These are phyloP conservation scores for Aptenodytes patagonicus DNA, from an alignment of 2,113 vertebrate species.

Conservation along the genomic window DNA sequence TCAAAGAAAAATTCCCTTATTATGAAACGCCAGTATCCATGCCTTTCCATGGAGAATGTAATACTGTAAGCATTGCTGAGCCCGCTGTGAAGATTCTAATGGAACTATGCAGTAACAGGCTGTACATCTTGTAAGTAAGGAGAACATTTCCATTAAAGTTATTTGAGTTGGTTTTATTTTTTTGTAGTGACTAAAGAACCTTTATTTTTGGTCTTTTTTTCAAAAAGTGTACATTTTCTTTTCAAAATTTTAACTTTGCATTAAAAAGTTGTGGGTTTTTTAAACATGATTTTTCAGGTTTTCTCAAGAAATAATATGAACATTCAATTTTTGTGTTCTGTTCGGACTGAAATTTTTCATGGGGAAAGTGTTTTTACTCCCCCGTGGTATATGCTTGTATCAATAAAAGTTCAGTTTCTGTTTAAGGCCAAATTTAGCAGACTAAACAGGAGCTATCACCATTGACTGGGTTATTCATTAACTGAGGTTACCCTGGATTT, in stretches of 20 bases:
- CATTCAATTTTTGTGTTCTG: background rate
- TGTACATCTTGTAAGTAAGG: background rate
- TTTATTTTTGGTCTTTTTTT: background rate
- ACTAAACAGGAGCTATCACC: background rate
- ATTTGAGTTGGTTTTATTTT: background rate
- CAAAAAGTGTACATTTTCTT: background rate
- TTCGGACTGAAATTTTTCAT: background rate
- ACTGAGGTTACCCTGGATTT: background rate
- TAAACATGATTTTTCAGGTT: rapidly evolving
- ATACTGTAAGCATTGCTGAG: background rate
- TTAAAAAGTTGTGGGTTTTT: rapidly evolving
- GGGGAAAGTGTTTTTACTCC: background rate
- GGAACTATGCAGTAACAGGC: background rate
- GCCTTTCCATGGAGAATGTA: background rate
- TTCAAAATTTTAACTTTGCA: background rate
- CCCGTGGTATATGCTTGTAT: background rate
- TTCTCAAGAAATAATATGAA: background rate
- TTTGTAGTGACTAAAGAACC: background rate
- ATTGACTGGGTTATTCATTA: constrained; percentile 3
- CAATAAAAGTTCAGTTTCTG: background rate
- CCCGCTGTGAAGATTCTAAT: background rate
- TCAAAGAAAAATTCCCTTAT: background rate
- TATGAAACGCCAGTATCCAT: background rate
- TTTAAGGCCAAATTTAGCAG: constrained; percentile 11
- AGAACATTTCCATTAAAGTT: background rate